A percentile compares a stretch with the other conserved stretches of the same genome.
Conservation (phyloP, 2,888 invertebrate species). For the Rhyacophila evoluta region DNA sequence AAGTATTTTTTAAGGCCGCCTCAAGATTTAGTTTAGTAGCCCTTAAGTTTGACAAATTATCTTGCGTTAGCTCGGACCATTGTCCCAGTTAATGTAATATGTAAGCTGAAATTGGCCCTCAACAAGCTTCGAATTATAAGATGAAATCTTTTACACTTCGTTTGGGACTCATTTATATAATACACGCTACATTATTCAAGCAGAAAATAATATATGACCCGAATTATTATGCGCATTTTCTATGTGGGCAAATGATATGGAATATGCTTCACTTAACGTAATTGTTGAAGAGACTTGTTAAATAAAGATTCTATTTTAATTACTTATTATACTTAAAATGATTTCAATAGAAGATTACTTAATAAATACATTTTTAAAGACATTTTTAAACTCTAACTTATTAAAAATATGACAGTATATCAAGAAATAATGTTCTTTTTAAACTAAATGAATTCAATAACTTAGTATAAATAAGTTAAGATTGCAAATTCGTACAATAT, state of each 20-base stretch:
- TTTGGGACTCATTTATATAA: conserved; percentile 18
- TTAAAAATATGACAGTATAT: too few relatives aligned
- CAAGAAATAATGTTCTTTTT: too few relatives aligned
- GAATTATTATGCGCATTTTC: background rate
- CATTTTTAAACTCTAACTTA: too few relatives aligned
- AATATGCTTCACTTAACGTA: background rate
- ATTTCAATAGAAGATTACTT: too few relatives aligned
- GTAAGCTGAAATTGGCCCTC: conserved; percentile 3
- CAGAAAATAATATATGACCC: background rate
- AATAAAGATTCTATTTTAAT: too few relatives aligned
- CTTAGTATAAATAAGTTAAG: too few relatives aligned
- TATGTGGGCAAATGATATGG: background rate
- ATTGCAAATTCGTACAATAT: too few relatives aligned
- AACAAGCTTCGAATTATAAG: conserved; percentile 1
- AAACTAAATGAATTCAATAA: too few relatives aligned
- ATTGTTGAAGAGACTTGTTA: background rate
- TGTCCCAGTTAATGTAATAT: background rate
- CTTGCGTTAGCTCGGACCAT: background rate
- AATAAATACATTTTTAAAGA: too few relatives aligned
- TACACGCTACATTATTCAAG: background rate
- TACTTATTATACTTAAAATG: too few relatives aligned
- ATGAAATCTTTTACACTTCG: conserved; percentile 9
- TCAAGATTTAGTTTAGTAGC: too few relatives aligned
- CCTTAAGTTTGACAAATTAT: background rate
- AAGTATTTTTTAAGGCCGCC: too few relatives aligned